phyloP scores from a whole-genome alignment of 2,888 invertebrate genomes.

The Drosophila kambysellisi region DNA sequence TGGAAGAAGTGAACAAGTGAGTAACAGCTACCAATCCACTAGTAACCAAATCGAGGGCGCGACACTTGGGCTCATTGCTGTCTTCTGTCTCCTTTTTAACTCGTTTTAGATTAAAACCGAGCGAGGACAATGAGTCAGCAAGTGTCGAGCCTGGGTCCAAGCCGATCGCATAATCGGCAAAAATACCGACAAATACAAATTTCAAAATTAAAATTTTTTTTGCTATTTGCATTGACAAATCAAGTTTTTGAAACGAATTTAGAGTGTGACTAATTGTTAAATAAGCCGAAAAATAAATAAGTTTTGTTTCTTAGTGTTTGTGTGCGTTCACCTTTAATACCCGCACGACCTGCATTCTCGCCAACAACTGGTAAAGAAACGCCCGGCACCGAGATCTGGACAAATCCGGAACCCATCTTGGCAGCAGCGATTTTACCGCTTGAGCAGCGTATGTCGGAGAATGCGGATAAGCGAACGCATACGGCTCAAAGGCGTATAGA shows the following conservation, averaged over 20 bases:
- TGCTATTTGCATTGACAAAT: constrained; percentile 19
- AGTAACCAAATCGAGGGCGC: constrained; percentile 14
- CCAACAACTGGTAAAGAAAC: constrained; percentile 85
- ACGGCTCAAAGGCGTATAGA: constrained; percentile 89
- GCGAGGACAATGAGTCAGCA: constrained; percentile 73
- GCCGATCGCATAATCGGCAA: constrained; percentile 12
- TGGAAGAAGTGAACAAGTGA: constrained; percentile 95
- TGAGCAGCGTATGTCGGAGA: constrained; percentile 83
- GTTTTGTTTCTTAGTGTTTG: constrained; percentile 87
- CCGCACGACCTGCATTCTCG: constrained; percentile 90
- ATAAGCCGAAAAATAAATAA: constrained; percentile 52
- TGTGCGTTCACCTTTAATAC: constrained; percentile 93
- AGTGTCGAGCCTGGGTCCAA: constrained; percentile 38
- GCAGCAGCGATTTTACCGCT: constrained; percentile 60
- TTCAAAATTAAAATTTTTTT: background rate
- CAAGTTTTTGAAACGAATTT: constrained; percentile 52
- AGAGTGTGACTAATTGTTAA: constrained; percentile 66
- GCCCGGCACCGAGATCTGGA: constrained; percentile 89
- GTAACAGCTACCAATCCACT: constrained; percentile 80
- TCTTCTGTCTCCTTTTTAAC: constrained; percentile 66
- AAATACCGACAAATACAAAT: constrained; percentile 6
- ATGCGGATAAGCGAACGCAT: constrained; percentile 86
- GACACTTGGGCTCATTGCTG: constrained; percentile 76
- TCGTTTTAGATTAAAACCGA: constrained; percentile 79
- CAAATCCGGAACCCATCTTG: constrained; percentile 87